Base-by-base conservation (phyloP, 2,797 vertebrate genomes). In the Microhierax caerulescens region DNA sequence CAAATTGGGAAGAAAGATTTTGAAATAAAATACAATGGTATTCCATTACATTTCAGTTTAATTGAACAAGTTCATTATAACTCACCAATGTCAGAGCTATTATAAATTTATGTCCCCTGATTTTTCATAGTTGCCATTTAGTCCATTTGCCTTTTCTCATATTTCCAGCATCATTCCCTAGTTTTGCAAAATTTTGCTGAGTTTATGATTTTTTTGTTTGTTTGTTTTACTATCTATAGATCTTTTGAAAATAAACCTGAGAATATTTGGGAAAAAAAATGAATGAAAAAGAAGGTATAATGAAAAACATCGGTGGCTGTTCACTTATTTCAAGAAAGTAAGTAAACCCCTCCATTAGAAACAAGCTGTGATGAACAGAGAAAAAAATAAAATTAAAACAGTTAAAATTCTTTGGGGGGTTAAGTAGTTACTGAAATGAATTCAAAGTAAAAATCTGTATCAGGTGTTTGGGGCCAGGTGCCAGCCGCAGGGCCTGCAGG, bases 401-500 rank as follows among this genome's bases (percentile, higher is more conserved):
- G 36, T 34, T 13, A 51, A 8, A 24, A 67, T 45, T 57, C n/a
- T 70, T 21, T 41, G 32, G 20, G 15, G 24, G 23, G 43, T 63
- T 32, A 63, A 63, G 23, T 16, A 54, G 19, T 54, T 22, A 60
- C 14, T n/a, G 43, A 45, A 51, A 37, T 41, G 5, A 53, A 27
- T 72, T 84, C 10, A 57, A 78, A 72, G 45, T 25, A 30, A n/a
- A 59, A 73, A 53, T 43, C 23, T 23, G 19, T 28, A 53, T 25
- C 8, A 22, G 11, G 19, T 51, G n/a, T 23, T 11, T 6, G 19
- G 5, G 27, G 3, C 12, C 28, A 37, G 12, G 10, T 5, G 5
- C 9, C n/a, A 34, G 8, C 30, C 24, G 4, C 0, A 1, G 5
- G 39, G 4, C 13, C 13, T 13, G 13, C 8, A 13, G 19, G 28